Base-by-base conservation (phyloP, 2,113 vertebrate genomes). In the Ceuthmochares aereus region DNA sequence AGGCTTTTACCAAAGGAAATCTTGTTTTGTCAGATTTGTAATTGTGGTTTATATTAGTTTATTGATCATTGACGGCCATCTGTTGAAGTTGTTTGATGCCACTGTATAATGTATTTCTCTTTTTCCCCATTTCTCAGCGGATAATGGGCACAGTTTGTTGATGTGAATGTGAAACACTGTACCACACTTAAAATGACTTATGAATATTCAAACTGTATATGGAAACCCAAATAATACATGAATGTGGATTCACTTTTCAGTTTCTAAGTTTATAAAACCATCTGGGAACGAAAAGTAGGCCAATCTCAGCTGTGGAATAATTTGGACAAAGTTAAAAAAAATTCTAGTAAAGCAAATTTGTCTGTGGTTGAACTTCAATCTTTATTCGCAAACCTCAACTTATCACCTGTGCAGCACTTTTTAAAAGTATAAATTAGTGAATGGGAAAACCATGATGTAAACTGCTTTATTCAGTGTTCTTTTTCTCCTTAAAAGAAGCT, bases 61-160 rank as follows among this genome's bases (percentile, higher is more conserved):
- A 80, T 96, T 97, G 95, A 96, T 98, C 76, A 69, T 30, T 76
- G 70, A 42, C 63, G 89, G n/a, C 97, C 94, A 94, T 98, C 97
- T 98, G 95, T 95, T 84, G 34, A 85, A 96, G 85, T 93, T 89
- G 30, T 96, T 95, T 95, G 95, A 93, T 97, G 90, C 76, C 7
- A 5, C 8, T 92, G 59, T 85, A 60, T 88, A 88, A 86, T 95
- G 89, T 69, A 68, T 94, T 95, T 87, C 6, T 96, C 60, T 69
- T 43, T 96, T 93, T 94, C 51, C 64, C 60, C 16, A 11, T 94
- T 97, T 97, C 91, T 87, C 83, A 96, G 79, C 87, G 95, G 86
- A 91, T 97, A 91, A 93, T 56, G 40, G 32, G 29, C 89, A 78
- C 14, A 6, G 36, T 94, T 97, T 98, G 88, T 96, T 88, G 32